Conservation (phyloP, 2,113 vertebrate genomes). For the Ardeotis arabs region DNA sequence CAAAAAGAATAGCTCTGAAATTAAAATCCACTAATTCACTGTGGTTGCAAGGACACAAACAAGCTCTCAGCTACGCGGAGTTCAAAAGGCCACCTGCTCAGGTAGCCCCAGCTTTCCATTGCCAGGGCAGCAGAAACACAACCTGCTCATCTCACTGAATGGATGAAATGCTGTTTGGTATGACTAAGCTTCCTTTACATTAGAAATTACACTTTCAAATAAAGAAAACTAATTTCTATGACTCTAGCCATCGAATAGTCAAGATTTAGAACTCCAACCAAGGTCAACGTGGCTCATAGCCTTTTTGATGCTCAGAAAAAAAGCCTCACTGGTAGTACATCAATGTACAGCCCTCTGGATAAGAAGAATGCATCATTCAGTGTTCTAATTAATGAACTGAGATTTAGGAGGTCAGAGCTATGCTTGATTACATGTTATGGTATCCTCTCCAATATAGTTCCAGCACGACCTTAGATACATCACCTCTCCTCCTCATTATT, state of each 20-base stretch:
- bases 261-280: background rate
- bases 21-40: background rate
- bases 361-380: background rate
- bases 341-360: background rate
- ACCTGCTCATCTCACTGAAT: background rate
- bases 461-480: background rate
- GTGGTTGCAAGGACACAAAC: background rate
- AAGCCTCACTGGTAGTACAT: background rate
- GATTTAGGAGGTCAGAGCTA: background rate
- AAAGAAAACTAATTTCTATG: background rate
- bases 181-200: background rate
- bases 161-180: background rate
- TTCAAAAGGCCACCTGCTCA: background rate
- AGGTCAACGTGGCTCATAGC: background rate
- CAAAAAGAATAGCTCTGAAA: conserved; percentile 23
- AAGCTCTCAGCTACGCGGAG: background rate
- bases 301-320: background rate
- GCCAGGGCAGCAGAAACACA: background rate
- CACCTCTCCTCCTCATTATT: background rate
- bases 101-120: background rate
- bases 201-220: background rate
- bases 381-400: background rate
- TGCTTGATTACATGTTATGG: background rate
- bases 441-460: background rate
- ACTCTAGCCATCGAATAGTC: background rate